phyloP scores from a whole-genome alignment of 2,888 invertebrate genomes.

The Cyrtodaria siliqua region DNA sequence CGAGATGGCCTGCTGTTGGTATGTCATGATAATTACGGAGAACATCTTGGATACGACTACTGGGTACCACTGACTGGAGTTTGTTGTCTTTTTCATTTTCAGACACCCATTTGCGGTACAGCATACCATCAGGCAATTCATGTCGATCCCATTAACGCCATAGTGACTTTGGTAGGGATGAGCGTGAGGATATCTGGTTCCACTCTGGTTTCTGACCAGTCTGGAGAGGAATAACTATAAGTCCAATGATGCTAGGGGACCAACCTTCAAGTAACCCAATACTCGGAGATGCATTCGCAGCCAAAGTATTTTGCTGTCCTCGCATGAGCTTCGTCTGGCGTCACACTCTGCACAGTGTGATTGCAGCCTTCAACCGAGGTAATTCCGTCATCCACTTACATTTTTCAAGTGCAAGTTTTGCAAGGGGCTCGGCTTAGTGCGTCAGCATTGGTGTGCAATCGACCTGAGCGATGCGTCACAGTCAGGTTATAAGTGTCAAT shows the following conservation, averaged over 20 bases:
- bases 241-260: not conserved
- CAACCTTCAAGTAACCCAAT: constrained; percentile 8
- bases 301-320: too few species aligned
- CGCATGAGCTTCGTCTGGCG: too few species aligned
- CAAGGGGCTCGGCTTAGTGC: too few species aligned
- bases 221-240: not conserved
- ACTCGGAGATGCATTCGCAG: too few species aligned
- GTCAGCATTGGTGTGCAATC: too few species aligned
- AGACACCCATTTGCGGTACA: constrained; percentile 3
- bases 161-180: constrained; percentile 7
- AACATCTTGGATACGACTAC: not conserved
- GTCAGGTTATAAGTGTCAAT: too few species aligned
- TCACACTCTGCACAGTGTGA: too few species aligned
- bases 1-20: constrained; percentile 30
- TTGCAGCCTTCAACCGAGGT: too few species aligned
- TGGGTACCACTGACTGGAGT: constrained; percentile 21
- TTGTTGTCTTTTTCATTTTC: not conserved
- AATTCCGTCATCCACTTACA: too few species aligned
- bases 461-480: too few species aligned
- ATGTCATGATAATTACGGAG: constrained; percentile 22
- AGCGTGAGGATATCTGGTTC: constrained; percentile 5
- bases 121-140: not conserved
- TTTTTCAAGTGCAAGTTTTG: too few species aligned
- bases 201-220: not conserved
- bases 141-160: constrained; percentile 3